phyloP scores from a whole-genome alignment of 2,797 vertebrate species.

The Capromys pilorides region DNA sequence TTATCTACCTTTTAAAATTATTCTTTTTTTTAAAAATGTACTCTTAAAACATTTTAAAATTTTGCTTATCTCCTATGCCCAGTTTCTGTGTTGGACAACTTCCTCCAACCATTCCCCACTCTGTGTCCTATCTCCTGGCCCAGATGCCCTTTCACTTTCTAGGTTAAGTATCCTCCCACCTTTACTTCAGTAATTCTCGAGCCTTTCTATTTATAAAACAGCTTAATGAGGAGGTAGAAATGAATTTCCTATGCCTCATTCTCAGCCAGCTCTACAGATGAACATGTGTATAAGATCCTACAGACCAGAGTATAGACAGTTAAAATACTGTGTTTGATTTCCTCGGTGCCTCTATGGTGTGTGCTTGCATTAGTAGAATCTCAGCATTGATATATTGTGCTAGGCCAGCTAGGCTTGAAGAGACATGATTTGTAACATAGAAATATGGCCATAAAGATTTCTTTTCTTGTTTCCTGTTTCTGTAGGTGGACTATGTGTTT shows the following conservation, averaged over 20 bases:
- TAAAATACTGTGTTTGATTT: constrained; percentile 48
- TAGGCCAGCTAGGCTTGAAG: constrained; percentile 19
- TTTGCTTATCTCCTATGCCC: neutral
- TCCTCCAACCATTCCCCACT: neutral
- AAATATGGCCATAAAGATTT: neutral
- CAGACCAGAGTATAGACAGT: neutral
- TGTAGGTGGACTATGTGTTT: constrained; percentile 98
- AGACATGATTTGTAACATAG: constrained; percentile 22
- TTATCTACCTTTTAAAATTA: neutral
- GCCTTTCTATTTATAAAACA: neutral
- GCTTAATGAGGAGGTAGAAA: constrained; percentile 8
- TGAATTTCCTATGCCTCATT: constrained; percentile 9
- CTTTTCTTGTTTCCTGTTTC: constrained; percentile 63
- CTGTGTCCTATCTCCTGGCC: neutral
- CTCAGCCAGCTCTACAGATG: neutral
- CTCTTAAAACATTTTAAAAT: neutral
- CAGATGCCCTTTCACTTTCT: neutral
- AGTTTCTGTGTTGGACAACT: constrained; percentile 15
- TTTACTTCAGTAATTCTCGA: constrained; percentile 22
- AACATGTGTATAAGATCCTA: neutral
- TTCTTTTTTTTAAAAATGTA: neutral
- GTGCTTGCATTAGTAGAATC: neutral
- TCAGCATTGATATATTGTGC: neutral
- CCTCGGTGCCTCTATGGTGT: constrained; percentile 26
- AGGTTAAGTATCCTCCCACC: neutral